Percentiles rank a stretch among this genome's conserved stretches.
phyloP scores from a whole-genome alignment of 1,140 invertebrate species.

The Heliconius nattereri region DNA sequence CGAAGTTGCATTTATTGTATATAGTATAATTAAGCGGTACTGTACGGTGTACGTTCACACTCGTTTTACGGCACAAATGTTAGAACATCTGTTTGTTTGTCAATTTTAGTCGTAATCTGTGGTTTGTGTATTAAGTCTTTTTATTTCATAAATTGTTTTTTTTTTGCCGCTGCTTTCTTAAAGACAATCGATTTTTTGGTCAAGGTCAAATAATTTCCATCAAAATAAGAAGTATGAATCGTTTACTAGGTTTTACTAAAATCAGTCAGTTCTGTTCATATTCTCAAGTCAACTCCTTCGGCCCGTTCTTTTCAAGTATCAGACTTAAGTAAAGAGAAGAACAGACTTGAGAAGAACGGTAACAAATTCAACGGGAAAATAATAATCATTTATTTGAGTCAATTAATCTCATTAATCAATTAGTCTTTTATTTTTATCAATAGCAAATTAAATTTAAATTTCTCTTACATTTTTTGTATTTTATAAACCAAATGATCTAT shows the following conservation, averaged over 20 bases:
- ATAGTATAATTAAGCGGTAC: slow-evolving; percentile 73
- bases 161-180: slow-evolving; percentile 14
- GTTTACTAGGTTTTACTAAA: no score
- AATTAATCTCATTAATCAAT: no score
- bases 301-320: no score
- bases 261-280: no score
- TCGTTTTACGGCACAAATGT: slow-evolving; percentile 80
- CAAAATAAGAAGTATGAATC: no score
- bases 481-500: not conserved
- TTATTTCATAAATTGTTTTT: slow-evolving; percentile 22
- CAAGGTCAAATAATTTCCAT: no score
- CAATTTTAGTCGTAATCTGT: slow-evolving; percentile 76
- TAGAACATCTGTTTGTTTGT: slow-evolving; percentile 74
- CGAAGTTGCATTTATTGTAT: slow-evolving; percentile 77
- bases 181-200: slow-evolving; percentile 13
- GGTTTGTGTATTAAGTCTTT: slow-evolving; percentile 40
- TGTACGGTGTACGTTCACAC: slow-evolving; percentile 72
- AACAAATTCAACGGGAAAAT: no score
- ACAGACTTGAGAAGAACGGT: no score
- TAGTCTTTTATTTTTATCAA: not conserved
- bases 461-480: not conserved
- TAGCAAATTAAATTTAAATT: not conserved
- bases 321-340: no score
- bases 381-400: not conserved
- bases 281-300: no score